Percentiles rank a stretch among this genome's conserved stretches.
phyloP scores from a whole-genome alignment of 2,797 vertebrate genomes.

The Heteromormyrus szaboi region DNA sequence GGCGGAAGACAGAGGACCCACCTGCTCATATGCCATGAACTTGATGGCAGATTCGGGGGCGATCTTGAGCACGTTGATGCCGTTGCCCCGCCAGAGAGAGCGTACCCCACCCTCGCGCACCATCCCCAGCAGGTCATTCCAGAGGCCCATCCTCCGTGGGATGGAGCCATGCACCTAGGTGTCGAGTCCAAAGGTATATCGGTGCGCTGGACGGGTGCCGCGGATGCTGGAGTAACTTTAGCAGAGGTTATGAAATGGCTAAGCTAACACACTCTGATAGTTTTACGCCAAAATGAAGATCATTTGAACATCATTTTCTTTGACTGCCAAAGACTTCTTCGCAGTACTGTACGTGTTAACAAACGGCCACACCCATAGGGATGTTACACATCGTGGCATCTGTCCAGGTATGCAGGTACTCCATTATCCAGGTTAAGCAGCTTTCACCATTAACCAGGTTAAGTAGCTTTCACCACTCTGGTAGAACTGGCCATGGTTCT shows the following conservation, averaged over 20 bases:
- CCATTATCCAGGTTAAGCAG: neutral
- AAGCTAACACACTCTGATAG: neutral
- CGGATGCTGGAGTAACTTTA: neutral
- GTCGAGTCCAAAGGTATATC: neutral
- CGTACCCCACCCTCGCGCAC: constrained; percentile 60
- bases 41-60: constrained; percentile 78
- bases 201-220: neutral
- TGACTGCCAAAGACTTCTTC: neutral
- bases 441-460: too few relatives aligned
- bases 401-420: neutral
- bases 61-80: constrained; percentile 78
- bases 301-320: neutral
- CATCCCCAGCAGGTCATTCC: constrained; percentile 62
- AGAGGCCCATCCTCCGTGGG: constrained; percentile 55
- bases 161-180: constrained; percentile 55
- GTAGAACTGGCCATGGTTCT: neutral
- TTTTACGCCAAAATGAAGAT: neutral
- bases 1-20: constrained; percentile 28
- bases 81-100: constrained; percentile 76
- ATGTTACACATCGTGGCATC: neutral
- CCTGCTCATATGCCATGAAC: constrained; percentile 82
- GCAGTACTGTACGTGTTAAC: neutral
- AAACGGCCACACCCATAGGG: neutral
- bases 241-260: neutral
- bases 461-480: neutral